A percentile compares a stretch with the other conserved stretches of the same genome.
These are phyloP conservation scores for Poeciliopsis turneri DNA, from an alignment of 2,797 vertebrate genomes.

Conservation along the genomic window DNA sequence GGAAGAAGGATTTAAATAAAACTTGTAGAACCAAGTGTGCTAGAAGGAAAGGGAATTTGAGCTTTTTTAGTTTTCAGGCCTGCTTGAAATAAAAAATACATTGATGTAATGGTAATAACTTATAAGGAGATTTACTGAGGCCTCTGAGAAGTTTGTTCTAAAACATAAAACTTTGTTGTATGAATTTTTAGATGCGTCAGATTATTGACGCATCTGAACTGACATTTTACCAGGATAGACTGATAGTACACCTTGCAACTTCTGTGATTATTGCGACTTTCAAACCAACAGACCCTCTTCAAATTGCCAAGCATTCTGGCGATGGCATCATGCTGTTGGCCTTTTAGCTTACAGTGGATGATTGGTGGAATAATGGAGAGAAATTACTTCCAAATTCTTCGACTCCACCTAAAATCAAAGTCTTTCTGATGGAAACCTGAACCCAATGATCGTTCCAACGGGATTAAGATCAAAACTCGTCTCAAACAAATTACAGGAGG, in stretches of 20 bases:
- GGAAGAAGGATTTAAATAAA: neutral
- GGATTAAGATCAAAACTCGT: neutral
- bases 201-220: neutral
- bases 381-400: neutral
- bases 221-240: neutral
- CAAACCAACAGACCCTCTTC: neutral
- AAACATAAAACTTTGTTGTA: neutral
- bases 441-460: neutral
- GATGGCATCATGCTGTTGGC: neutral
- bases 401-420: neutral
- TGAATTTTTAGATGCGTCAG: neutral
- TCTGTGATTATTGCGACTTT: neutral
- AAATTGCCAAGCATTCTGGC: neutral
- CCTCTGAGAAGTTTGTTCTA: neutral
- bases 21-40: neutral
- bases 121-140: neutral
- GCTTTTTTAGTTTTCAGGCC: neutral
- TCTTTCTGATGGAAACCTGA: neutral
- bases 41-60: neutral
- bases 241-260: neutral
- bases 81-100: neutral
- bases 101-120: neutral
- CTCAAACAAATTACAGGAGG: neutral
- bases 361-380: neutral
- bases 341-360: neutral